Base-by-base conservation (phyloP, 2,797 vertebrate species). In the Gallinago stenura region DNA sequence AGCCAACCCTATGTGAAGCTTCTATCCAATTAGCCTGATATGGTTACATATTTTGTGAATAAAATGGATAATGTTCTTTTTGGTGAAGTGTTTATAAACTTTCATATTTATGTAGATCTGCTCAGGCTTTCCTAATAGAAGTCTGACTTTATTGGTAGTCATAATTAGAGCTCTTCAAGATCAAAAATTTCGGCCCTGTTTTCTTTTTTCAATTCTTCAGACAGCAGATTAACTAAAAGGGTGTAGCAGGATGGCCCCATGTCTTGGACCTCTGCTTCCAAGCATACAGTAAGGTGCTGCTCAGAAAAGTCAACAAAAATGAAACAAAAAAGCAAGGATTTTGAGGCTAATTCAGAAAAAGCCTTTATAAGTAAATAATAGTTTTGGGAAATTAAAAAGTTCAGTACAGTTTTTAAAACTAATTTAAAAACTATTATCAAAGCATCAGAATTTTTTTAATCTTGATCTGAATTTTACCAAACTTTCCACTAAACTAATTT, bases 211-310 rank as follows among this genome's bases (percentile, higher is more conserved):
- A 62, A 33, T 64, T 92, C 18, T 69, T 84, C 37, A 79, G 54
- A 64, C 19, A 89, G 19, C 33, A 91, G 66, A 30, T 53, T 87
- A 30, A 21, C 41, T 65, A n/a, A 65, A 87, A 71, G 8, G 1
- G 9, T 82, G 21, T 65, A 72, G 25, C 0, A 0, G 1, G 1
- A 11, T 83, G 21, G 26, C 11, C n/a, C 11, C 60, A 31, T 13
- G 30, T 28, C 39, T 62, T 30, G 60, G 37, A 62, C 37, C 19
- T 81, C 62, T 76, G 58, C 66, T 93, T 93, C 24, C 15, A 90
- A 61, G 12, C 12, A 10, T 28, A 35, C 3, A 50, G 64, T 58
- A 62, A 87, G 3, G 8, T 89, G 41, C 43, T 76, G 20, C 53
- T 37, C 37, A 57, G 26, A 91, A 81, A 81, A 92, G 19, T 61